phyloP scores from a whole-genome alignment of 2,113 vertebrate genomes.

The Steatornis caripensis region DNA sequence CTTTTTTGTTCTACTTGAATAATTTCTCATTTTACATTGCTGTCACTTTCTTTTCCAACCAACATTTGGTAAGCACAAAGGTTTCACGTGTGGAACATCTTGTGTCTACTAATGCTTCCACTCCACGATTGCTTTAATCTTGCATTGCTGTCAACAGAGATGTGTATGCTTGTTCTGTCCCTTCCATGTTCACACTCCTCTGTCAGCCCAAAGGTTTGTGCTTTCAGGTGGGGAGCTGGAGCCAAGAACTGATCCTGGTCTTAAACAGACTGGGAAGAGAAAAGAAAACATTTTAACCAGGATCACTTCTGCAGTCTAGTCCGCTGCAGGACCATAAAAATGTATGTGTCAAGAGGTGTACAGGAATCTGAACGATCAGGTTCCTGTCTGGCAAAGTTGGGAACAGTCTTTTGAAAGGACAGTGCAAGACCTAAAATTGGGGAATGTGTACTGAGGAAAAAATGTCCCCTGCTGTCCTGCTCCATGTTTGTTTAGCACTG shows the following conservation, averaged over 20 bases:
- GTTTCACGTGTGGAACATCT: not conserved
- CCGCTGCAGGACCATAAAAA: not conserved
- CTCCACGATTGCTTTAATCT: not conserved
- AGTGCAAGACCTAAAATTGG: not conserved
- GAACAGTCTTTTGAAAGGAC: not conserved
- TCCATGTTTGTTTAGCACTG: not conserved
- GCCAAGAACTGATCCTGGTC: not conserved
- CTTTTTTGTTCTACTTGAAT: not conserved
- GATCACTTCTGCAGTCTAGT: not conserved
- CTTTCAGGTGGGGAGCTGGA: not conserved
- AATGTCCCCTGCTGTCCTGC: not conserved
- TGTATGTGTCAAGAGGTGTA: not conserved
- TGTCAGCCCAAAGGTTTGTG: not conserved
- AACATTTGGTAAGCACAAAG: not conserved
- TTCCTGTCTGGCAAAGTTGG: not conserved
- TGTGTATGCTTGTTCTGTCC: not conserved
- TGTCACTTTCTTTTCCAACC: not conserved
- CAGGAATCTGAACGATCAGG: not conserved
- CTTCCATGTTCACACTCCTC: not conserved
- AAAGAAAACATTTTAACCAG: not conserved
- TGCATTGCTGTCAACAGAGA: not conserved
- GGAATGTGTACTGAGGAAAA: accelerated
- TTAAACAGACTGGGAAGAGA: not conserved
- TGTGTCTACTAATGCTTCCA: not conserved
- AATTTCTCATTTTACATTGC: not conserved